Percentiles rank a stretch among this genome's conserved stretches.
phyloP scores from a whole-genome alignment of 2,888 invertebrate species.

The Mayetiola destructor region DNA sequence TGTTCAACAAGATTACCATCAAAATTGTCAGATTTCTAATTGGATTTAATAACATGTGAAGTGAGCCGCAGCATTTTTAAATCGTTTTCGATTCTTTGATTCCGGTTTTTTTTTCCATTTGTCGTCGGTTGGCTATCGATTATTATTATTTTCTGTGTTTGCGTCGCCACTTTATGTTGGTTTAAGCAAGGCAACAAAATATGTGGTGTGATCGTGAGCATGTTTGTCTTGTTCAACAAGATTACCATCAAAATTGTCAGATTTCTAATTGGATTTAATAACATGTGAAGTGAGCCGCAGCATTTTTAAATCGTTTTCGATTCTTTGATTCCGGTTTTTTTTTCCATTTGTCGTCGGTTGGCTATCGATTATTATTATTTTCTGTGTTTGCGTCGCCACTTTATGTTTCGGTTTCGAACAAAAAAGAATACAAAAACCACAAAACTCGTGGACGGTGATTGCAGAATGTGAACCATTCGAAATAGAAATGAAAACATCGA shows the following conservation, averaged over 20 bases:
- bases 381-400: neutral
- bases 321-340: neutral
- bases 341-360: neutral
- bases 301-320: no score
- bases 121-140: neutral
- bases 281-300: neutral
- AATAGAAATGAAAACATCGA: no score
- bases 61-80: neutral
- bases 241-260: conserved; percentile 8
- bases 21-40: conserved; percentile 6
- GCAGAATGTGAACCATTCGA: no score
- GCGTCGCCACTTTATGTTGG: neutral
- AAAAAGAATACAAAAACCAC: no score
- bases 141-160: neutral
- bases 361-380: neutral
- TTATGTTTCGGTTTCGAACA: no score
- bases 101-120: neutral
- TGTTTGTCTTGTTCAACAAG: neutral
- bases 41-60: neutral
- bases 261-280: conserved; percentile 8
- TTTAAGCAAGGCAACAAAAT: no score
- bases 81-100: no score
- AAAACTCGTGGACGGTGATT: no score
- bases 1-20: conserved; percentile 2
- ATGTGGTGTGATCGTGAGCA: neutral